Evolutionary conservation across 2,797 vertebrate species (phyloP), one percentile per base, ranked within the genome.

Genomic region (Smutsia gigantea): DNA sequence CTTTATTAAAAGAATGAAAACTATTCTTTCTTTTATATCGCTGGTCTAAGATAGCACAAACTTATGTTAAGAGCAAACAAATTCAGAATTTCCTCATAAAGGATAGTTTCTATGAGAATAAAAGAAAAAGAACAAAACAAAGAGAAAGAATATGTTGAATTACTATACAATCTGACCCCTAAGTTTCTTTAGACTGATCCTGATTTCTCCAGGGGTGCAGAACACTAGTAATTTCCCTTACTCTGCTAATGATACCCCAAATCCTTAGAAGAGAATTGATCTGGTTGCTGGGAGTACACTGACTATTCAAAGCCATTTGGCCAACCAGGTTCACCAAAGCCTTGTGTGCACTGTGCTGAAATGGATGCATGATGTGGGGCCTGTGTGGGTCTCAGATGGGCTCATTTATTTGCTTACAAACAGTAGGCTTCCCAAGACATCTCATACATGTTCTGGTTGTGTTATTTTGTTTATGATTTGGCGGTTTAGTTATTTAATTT

Each of bases 401-500:
- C 34, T 79, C 34, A 61, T 51, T 74, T 84, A 46, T 57, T 78
- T 63, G 61, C n/a, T 57, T 8, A 59, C 34, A 55, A 82, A 71
- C 8, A 68, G 21, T 34, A 71, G 59, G 12, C 51, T 53, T 96
- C 96, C 66, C 37, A 21, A 51, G 25, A 78, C 5, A 85, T 37
- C 27, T n/a, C 81, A 83, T n/a, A 7, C 10, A 92, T 53, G 3
- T 69, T 87, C 81, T 64, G 25, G 34, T 85, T 95, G 92, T 87
- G n/a, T 57, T 86, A 42, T 85, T 92, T 79, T 46, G 39, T 75
- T 55, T 64, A 42, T 61, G 29, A 78, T 83, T 93, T 87, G 19
- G 42, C 5, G 42, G 15, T 42, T 94, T 82, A 88, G 5, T 2
- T 97, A 82, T 93, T 97, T 85, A 7, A 64, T 94, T 94, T 94